phyloP scores from a whole-genome alignment of 2,888 invertebrate genomes.

The Steromphala cineraria region DNA sequence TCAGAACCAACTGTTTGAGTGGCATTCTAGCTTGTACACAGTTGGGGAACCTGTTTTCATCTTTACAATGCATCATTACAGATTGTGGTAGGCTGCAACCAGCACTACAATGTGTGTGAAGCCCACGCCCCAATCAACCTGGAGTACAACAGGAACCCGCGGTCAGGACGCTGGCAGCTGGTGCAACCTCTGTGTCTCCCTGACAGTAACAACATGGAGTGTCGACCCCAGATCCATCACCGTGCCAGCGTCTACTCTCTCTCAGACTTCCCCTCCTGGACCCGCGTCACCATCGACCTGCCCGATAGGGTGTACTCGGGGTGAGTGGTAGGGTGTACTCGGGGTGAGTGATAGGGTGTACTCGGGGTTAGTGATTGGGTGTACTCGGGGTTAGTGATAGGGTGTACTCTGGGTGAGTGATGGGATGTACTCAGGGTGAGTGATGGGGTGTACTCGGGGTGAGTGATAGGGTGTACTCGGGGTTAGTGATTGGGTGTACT shows the following conservation, averaged over 20 bases:
- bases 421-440: too few species aligned
- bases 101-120: slow-evolving; percentile 60
- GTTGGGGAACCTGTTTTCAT: too few species aligned
- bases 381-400: too few species aligned
- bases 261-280: slow-evolving; percentile 70
- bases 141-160: slow-evolving; percentile 73
- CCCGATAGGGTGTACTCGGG: slow-evolving; percentile 73
- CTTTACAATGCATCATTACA: slow-evolving; percentile 50
- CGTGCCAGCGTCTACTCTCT: slow-evolving; percentile 68
- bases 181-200: slow-evolving; percentile 73
- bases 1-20: too few species aligned
- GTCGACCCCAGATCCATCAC: slow-evolving; percentile 73
- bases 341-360: too few species aligned
- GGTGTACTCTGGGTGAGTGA: too few species aligned
- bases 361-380: too few species aligned
- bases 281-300: slow-evolving; percentile 71
- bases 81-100: slow-evolving; percentile 74
- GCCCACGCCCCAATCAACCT: slow-evolving; percentile 64
- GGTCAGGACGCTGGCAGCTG: slow-evolving; percentile 69
- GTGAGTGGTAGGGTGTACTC: slow-evolving; percentile 47
- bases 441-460: too few species aligned
- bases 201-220: slow-evolving; percentile 67
- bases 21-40: too few species aligned
- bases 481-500: too few species aligned
- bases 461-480: too few species aligned